Evolutionary conservation across 2,113 vertebrate species (phyloP).

Genomic region (Gambusia affinis): DNA sequence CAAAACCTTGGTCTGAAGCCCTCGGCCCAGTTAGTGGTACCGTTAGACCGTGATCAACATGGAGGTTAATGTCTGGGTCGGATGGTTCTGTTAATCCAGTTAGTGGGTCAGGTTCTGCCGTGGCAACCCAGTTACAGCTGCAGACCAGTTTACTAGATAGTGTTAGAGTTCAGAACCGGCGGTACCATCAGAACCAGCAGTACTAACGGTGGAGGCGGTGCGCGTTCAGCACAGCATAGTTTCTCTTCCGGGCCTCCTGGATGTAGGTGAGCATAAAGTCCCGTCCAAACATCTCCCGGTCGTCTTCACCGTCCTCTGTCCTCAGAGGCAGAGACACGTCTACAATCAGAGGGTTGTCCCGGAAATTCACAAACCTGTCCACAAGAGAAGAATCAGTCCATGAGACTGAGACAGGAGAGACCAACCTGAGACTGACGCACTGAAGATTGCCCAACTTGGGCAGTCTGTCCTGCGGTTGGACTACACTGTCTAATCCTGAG

Average conservation of each 20-base stretch:
- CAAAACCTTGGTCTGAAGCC: neutral
- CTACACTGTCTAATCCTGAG: no score
- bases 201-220: conserved; percentile 52
- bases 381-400: neutral
- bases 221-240: conserved; percentile 68
- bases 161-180: conserved; percentile 1
- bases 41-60: neutral
- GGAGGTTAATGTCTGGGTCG: neutral
- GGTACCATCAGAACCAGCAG: neutral
- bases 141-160: neutral
- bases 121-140: neutral
- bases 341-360: conserved; percentile 91
- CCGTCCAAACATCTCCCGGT: conserved; percentile 90
- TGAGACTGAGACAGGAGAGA: neutral
- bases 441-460: no score
- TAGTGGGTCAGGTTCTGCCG: neutral
- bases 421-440: conserved; percentile 78
- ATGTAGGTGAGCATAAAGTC: conserved; percentile 94
- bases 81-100: neutral
- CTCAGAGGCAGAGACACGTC: conserved; percentile 80
- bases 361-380: conserved; percentile 94
- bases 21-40: neutral
- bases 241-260: conserved; percentile 82
- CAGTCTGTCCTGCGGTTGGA: no score
- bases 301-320: conserved; percentile 82